phyloP scores from a whole-genome alignment of 2,797 vertebrate genomes.

The Taenioides sp. region DNA sequence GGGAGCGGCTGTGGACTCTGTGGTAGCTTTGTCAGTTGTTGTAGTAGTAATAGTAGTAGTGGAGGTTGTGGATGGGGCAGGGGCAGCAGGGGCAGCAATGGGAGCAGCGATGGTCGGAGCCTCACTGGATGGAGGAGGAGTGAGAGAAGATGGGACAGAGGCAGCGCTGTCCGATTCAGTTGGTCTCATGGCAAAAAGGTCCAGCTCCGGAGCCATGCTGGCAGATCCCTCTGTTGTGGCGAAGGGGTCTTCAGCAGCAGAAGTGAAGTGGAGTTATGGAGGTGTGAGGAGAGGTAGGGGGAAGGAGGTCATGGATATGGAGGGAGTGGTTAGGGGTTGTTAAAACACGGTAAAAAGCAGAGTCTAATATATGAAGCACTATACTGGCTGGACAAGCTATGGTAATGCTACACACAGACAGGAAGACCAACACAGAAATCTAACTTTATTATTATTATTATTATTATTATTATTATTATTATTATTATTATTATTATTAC shows the following conservation, averaged over 20 bases:
- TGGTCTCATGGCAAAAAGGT: constrained; percentile 99
- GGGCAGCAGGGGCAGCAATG: constrained; percentile 79
- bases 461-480: too few relatives aligned
- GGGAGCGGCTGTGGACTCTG: constrained; percentile 79
- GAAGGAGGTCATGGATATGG: constrained; percentile 22
- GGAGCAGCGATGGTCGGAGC: constrained; percentile 76
- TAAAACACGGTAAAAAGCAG: constrained; percentile 65
- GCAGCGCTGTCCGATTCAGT: constrained; percentile 82
- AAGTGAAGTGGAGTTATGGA: constrained; percentile 52
- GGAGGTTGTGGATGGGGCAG: constrained; percentile 77
- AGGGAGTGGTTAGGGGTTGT: constrained; percentile 45
- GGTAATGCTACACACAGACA: constrained; percentile 27
- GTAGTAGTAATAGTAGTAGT: constrained; percentile 73
- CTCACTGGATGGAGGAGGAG: constrained; percentile 76
- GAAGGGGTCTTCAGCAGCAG: constrained; percentile 90
- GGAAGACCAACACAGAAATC: constrained; percentile 30
- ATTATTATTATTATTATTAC: too few relatives aligned
- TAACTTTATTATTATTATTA: too few relatives aligned
- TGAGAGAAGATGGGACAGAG: constrained; percentile 80
- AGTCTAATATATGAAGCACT: constrained; percentile 44
- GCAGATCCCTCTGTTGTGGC: constrained; percentile 94
- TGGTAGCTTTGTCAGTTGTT: constrained; percentile 70
- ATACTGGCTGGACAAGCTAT: constrained; percentile 6
- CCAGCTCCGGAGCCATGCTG: constrained; percentile 92
- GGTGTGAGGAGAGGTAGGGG: constrained; percentile 64